Conservation (phyloP, 2,113 vertebrate species). For the Paraplagusia blochii region DNA sequence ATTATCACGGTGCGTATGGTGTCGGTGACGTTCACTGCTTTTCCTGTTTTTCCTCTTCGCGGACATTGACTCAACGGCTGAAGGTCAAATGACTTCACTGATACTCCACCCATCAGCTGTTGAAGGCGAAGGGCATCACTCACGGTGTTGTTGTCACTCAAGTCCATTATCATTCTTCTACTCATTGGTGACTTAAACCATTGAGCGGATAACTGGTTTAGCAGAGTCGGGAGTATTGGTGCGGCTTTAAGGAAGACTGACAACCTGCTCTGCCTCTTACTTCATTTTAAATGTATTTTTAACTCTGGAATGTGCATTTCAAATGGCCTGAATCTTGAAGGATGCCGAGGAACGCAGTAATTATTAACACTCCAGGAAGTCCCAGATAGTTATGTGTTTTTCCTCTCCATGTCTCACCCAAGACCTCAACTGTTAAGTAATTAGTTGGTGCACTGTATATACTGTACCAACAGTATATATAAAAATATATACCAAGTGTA, state of each 20-base stretch:
- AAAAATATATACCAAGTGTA: no score
- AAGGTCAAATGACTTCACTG: slow-evolving; percentile 10
- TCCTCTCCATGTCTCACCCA: no score
- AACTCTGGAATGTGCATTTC: no score
- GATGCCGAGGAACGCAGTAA: no score
- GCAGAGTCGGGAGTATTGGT: no score
- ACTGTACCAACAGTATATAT: no score
- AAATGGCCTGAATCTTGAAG: no score
- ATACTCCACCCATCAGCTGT: slow-evolving; percentile 32
- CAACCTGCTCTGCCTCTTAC: background rate
- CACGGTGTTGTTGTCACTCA: slow-evolving; percentile 9
- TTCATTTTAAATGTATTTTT: background rate
- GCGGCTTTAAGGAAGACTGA: background rate
- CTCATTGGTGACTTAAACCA: background rate
- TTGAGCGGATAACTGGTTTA: no score
- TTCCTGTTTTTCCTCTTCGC: background rate
- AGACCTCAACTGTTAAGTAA: no score
- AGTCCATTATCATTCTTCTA: background rate
- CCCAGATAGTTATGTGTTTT: no score
- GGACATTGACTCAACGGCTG: slow-evolving; percentile 3
- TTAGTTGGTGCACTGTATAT: no score
- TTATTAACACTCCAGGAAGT: no score
- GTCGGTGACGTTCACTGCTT: background rate
- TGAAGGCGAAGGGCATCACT: slow-evolving; percentile 15
- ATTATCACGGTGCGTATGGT: background rate